Percentiles rank a stretch among this genome's conserved stretches.
These are phyloP conservation scores for Didymodactylos carnosus DNA, from an alignment of 2,888 invertebrate genomes.

Conservation along the genomic window DNA sequence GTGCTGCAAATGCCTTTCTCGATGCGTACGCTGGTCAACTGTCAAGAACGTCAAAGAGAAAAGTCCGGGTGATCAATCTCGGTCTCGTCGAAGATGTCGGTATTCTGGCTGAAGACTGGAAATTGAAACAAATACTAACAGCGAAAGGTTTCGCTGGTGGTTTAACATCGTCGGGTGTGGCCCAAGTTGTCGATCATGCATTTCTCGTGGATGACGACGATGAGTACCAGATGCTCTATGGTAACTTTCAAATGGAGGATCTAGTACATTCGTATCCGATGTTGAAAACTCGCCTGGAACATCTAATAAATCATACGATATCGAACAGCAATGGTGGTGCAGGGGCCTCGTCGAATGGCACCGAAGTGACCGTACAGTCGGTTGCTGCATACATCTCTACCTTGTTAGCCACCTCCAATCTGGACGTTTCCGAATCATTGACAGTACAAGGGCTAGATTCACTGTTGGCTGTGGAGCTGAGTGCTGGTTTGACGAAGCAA, in stretches of 20 bases:
- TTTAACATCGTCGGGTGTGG: background rate
- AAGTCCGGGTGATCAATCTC: background rate
- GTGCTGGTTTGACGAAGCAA: background rate
- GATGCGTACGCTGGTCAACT: background rate
- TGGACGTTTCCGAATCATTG: background rate
- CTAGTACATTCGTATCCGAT: background rate
- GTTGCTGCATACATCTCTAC: background rate
- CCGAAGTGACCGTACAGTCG: background rate
- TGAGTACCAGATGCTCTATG: background rate
- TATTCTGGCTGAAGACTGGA: background rate
- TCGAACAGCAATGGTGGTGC: background rate
- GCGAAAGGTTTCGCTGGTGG: background rate
- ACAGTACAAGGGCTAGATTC: background rate
- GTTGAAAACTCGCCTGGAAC: background rate
- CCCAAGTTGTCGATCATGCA: background rate
- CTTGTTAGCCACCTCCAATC: background rate
- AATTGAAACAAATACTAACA: background rate
- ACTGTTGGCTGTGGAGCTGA: background rate
- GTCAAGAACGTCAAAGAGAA: background rate
- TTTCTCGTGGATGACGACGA: background rate
- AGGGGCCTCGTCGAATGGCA: background rate
- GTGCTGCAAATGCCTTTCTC: background rate
- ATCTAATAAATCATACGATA: background rate
- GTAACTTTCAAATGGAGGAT: background rate
- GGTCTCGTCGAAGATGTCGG: background rate